Evolutionary conservation across 2,113 vertebrate species (phyloP), one percentile per base, ranked within the genome.

Genomic region (Phasianus colchicus): DNA sequence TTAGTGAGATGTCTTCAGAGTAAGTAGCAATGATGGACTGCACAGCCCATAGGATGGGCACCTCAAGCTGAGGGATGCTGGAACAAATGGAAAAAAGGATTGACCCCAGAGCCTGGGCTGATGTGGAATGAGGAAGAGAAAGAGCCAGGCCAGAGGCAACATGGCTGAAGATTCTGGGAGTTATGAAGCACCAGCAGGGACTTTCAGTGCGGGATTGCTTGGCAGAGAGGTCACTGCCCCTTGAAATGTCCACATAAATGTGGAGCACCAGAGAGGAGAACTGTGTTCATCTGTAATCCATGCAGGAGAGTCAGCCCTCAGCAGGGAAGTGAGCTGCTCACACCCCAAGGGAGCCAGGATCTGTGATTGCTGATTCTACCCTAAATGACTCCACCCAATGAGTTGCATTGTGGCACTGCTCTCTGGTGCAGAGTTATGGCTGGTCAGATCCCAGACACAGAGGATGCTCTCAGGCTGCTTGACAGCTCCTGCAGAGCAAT

Each of bases 121-220:
- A 40, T 16, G 5, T 0, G 10, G 61, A 79, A 34, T 0, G 0
- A 78, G 77, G 55, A 6, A 70, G 66, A 91, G 58, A 54, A 18
- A n/a, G 34, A 86, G 29, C 29, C 30, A 50, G n/a, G 47, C n/a
- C n/a, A n/a, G n/a, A n/a, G n/a, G n/a, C n/a, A n/a, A n/a, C n/a
- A n/a, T n/a, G 90, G 52, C 63, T 15, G 2, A 2, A 24, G 32
- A 29, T 13, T n/a, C 8, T 27, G 18, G 14, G 86, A 58, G 21
- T 15, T 78, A 72, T 10, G 43, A 57, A 32, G 58, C 12, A 58
- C 42, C 58, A 88, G 66, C 75, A 79, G 70, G 34, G 47, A 34
- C 11, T 6, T 52, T 11, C 72, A 9, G 71, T 0, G 0, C 20
- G 27, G 43, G 57, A 40, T n/a, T 13, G 7, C 27, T n/a, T 2